These are phyloP conservation scores for Terrapene triunguis DNA, from an alignment of 2,113 vertebrate genomes.

Conservation along the genomic window DNA sequence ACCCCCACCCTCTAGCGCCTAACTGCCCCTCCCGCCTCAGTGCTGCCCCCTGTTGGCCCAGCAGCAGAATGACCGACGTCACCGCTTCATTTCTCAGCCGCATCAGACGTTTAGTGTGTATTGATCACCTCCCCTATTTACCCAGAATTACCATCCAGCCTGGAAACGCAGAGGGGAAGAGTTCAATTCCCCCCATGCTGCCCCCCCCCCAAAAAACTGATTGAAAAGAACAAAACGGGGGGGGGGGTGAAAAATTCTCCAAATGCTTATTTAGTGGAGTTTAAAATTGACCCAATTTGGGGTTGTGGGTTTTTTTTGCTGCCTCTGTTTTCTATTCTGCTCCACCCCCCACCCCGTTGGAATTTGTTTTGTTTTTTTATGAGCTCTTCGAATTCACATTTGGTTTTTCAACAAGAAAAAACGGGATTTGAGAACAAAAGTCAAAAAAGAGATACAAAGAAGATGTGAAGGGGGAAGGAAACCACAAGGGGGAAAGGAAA, in stretches of 20 bases:
- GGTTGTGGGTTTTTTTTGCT: not conserved
- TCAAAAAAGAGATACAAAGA: not conserved
- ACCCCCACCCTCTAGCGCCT: no score
- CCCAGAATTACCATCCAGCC: not conserved
- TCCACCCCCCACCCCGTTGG: not conserved
- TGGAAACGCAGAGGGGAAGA: not conserved
- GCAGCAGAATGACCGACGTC: not conserved
- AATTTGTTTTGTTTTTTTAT: not conserved
- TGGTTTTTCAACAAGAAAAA: no score
- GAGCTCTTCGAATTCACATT: rapidly evolving
- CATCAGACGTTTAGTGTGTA: not conserved
- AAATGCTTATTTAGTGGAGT: not conserved
- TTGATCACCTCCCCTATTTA: not conserved
- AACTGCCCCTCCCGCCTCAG: not conserved
- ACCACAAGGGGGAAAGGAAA: not conserved
- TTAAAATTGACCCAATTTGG: not conserved
- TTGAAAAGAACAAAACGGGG: not conserved
- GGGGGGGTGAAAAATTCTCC: not conserved
- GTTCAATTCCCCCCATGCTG: not conserved
- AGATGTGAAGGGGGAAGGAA: not conserved
- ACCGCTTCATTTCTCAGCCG: no score
- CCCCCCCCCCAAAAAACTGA: not conserved
- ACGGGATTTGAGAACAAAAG: not conserved
- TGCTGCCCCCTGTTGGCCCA: not conserved
- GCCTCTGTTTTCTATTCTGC: not conserved